Conservation (phyloP, 2,113 vertebrate genomes). For the Excalfactoria chinensis region DNA sequence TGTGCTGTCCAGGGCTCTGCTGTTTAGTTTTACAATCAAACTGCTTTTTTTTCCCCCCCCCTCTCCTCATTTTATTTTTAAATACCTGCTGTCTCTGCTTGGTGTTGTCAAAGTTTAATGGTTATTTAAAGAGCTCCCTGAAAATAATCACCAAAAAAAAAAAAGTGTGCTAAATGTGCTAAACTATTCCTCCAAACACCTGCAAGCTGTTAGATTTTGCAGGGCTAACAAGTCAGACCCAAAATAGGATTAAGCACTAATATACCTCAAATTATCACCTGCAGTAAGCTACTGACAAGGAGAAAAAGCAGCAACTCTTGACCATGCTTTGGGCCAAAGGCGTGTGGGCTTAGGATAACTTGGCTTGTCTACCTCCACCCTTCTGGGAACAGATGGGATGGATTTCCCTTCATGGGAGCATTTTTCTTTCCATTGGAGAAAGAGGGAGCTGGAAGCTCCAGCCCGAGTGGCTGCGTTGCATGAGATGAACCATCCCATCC, state of each 20-base stretch:
- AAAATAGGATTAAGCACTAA: slow-evolving; percentile 29
- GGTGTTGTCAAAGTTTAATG: slow-evolving; percentile 9
- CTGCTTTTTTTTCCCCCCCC: neutral
- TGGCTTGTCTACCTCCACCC: neutral
- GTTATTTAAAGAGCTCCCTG: slow-evolving; percentile 17
- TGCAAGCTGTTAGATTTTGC: slow-evolving; percentile 11
- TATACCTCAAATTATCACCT: slow-evolving; percentile 19
- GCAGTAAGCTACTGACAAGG: neutral
- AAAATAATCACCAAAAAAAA: neutral
- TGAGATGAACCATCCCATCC: neutral
- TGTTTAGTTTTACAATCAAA: neutral
- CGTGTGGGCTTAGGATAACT: neutral
- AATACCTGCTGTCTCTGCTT: neutral
- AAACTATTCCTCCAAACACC: slow-evolving; percentile 21
- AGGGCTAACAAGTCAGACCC: slow-evolving; percentile 29
- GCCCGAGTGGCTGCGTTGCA: neutral
- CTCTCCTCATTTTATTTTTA: neutral
- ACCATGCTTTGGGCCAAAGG: neutral
- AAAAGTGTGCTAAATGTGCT: neutral
- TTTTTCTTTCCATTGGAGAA: neutral
- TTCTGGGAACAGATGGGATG: neutral
- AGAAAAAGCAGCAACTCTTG: neutral
- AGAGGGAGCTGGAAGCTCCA: neutral
- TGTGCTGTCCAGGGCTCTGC: neutral
- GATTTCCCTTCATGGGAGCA: neutral